These are phyloP conservation scores for Meteorus cinctellus DNA, from an alignment of 2,888 invertebrate species.

Conservation along the genomic window DNA sequence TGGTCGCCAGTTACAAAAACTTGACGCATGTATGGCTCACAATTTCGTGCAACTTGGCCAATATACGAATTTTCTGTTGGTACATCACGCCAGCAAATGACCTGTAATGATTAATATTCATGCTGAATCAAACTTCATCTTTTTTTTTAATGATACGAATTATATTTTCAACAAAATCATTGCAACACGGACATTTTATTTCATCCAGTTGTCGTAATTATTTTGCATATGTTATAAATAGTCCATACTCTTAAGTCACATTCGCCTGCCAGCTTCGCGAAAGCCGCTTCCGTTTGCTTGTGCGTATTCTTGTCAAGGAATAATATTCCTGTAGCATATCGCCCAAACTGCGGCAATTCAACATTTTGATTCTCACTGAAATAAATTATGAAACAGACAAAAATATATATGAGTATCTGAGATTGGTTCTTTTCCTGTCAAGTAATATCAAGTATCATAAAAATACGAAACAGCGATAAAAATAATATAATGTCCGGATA, in stretches of 20 bases:
- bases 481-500: neutral
- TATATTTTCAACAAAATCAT: conserved; percentile 17
- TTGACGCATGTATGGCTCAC: conserved; percentile 97
- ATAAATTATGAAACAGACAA: conserved; percentile 52
- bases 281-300: conserved; percentile 85
- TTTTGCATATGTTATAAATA: conserved; percentile 29
- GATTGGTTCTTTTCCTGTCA: neutral
- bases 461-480: neutral
- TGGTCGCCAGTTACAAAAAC: conserved; percentile 86
- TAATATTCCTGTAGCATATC: conserved; percentile 97
- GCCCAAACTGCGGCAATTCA: conserved; percentile 88
- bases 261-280: conserved; percentile 86
- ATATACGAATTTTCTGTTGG: conserved; percentile 90
- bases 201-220: conserved; percentile 21
- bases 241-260: conserved; percentile 80
- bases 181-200: neutral
- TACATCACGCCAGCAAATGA: conserved; percentile 95
- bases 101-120: conserved; percentile 70
- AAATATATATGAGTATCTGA: neutral
- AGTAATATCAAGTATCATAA: neutral
- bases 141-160: neutral
- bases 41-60: conserved; percentile 93
- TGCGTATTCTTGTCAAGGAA: conserved; percentile 92
- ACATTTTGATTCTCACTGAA: conserved; percentile 86
- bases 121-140: neutral